Evolutionary conservation across 2,113 vertebrate genomes (phyloP).

Genomic region (Chelonoidis abingdonii): DNA sequence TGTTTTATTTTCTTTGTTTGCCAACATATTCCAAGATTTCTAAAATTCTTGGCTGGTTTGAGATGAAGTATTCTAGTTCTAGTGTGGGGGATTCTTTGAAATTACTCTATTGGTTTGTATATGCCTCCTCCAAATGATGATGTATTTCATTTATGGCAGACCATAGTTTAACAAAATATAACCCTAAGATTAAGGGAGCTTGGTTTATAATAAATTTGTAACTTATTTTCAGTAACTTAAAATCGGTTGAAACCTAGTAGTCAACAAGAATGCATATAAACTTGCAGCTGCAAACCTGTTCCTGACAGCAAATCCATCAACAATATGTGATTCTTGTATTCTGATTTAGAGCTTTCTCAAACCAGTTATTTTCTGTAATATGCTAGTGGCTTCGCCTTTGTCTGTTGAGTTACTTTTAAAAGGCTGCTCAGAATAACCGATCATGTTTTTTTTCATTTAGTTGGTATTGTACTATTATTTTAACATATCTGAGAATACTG

Average conservation of each 20-base stretch:
- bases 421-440: neutral
- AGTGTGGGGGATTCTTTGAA: neutral
- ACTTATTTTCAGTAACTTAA: neutral
- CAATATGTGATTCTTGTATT: neutral
- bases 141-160: neutral
- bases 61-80: neutral
- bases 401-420: neutral
- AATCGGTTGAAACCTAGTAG: neutral
- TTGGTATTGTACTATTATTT: neutral
- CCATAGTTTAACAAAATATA: neutral
- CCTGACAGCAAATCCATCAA: neutral
- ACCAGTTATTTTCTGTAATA: neutral
- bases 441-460: neutral
- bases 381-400: neutral
- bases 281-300: neutral
- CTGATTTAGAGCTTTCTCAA: neutral
- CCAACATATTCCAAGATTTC: neutral
- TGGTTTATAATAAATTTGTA: neutral
- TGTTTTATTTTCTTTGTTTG: neutral
- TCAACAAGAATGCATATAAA: neutral
- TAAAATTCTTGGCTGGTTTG: neutral
- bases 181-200: neutral
- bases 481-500: neutral
- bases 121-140: neutral
- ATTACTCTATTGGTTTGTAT: neutral